phyloP scores from a whole-genome alignment of 2,113 vertebrate genomes.

The Pedionomus torquatus region DNA sequence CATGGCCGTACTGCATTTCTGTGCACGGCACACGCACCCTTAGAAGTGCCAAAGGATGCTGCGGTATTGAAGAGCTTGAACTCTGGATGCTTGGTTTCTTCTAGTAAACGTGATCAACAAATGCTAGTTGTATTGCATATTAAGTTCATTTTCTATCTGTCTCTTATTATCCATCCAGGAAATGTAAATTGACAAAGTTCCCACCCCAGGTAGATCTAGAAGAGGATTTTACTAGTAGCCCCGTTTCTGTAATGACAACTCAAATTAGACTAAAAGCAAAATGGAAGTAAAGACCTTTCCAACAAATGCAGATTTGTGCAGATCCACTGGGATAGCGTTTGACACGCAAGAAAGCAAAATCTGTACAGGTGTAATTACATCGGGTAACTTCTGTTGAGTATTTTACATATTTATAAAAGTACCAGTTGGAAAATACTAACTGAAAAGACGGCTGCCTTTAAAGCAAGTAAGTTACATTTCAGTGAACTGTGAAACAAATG shows the following conservation, averaged over 20 bases:
- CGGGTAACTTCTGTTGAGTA: background rate
- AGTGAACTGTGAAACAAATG: background rate
- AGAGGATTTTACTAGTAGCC: background rate
- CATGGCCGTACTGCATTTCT: background rate
- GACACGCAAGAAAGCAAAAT: background rate
- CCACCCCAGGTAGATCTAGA: background rate
- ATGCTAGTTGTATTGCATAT: background rate
- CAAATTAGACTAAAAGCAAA: background rate
- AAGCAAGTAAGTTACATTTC: background rate
- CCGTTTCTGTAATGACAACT: background rate
- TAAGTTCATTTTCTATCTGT: background rate
- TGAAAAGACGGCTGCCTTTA: background rate
- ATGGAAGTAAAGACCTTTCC: background rate
- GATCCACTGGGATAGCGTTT: background rate
- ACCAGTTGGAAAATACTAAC: background rate
- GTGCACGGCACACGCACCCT: background rate
- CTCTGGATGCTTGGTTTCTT: background rate
- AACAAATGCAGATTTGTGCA: background rate
- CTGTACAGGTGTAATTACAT: background rate
- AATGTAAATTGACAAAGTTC: background rate
- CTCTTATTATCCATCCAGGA: background rate
- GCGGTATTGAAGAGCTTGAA: background rate
- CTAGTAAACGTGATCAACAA: background rate
- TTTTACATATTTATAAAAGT: background rate
- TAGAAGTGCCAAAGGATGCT: background rate